These are phyloP conservation scores for Sciurus carolinensis DNA, from an alignment of 2,797 vertebrate species.

Conservation along the genomic window DNA sequence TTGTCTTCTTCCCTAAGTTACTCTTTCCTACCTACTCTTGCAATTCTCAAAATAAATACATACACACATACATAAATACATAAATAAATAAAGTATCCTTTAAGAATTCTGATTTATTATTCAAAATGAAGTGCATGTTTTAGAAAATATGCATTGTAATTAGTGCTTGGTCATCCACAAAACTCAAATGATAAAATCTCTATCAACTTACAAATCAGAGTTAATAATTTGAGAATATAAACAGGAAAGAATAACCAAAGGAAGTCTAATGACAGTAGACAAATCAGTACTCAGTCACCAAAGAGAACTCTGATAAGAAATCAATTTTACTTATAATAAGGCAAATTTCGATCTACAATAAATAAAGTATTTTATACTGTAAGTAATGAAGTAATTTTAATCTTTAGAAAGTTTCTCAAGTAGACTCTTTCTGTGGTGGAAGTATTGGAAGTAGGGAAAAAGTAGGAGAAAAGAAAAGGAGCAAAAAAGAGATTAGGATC, in stretches of 20 bases:
- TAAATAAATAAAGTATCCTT: not conserved
- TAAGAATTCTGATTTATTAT: not conserved
- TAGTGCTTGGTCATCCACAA: not conserved
- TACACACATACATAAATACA: too few species aligned
- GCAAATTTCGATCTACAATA: not conserved
- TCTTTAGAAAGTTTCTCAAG: constrained; percentile 61
- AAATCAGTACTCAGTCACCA: not conserved
- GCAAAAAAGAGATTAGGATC: not conserved
- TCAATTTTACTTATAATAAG: not conserved
- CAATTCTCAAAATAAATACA: too few species aligned
- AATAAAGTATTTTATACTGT: constrained; percentile 36
- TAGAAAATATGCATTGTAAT: constrained; percentile 13
- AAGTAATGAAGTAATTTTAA: constrained; percentile 49
- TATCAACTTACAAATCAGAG: not conserved
- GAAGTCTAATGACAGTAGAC: not conserved
- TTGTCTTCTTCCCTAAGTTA: constrained; percentile 36
- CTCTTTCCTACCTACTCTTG: not conserved
- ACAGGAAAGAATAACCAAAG: not conserved
- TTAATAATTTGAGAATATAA: not conserved
- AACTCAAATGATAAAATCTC: not conserved
- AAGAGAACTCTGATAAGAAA: not conserved
- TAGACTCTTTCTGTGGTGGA: not conserved
- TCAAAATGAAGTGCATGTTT: constrained; percentile 21
- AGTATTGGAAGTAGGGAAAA: not conserved
- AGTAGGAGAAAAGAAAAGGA: not conserved